Evolutionary conservation across 2,113 vertebrate genomes (phyloP).

Genomic region (Neogale vison): DNA sequence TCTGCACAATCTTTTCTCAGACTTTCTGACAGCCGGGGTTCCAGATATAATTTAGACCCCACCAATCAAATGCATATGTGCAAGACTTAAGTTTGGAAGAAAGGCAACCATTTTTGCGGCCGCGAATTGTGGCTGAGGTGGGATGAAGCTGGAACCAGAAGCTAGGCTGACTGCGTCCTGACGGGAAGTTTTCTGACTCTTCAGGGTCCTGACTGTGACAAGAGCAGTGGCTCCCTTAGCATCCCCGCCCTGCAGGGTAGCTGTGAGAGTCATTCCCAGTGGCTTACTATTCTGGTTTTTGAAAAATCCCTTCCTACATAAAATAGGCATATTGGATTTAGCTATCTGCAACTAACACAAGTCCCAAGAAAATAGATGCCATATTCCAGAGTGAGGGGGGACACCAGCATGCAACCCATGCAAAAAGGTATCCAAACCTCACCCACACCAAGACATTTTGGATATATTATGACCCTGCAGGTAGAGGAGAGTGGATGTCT

Average conservation of each 20-base stretch:
- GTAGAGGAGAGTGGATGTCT: not conserved
- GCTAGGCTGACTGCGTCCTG: not conserved
- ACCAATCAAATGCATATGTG: not conserved
- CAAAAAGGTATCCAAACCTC: not conserved
- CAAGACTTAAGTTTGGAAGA: not conserved
- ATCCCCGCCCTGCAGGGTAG: not conserved
- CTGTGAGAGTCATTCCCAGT: not conserved
- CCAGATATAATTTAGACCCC: not conserved
- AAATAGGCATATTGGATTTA: not conserved
- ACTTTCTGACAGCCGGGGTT: not conserved
- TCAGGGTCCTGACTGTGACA: not conserved
- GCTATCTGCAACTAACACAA: not conserved
- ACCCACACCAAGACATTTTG: not conserved
- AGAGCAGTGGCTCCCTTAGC: too few species aligned
- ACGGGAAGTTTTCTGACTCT: not conserved
- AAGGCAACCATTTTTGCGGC: too few species aligned
- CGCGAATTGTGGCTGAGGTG: not conserved
- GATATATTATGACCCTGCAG: not conserved
- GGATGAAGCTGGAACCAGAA: not conserved
- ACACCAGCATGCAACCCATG: not conserved
- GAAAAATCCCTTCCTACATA: not conserved
- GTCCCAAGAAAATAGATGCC: not conserved
- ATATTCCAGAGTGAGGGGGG: not conserved
- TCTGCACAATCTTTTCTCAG: not conserved
- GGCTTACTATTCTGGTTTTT: not conserved